Conservation (phyloP, 2,797 vertebrate genomes). For the Mallotus villosus region DNA sequence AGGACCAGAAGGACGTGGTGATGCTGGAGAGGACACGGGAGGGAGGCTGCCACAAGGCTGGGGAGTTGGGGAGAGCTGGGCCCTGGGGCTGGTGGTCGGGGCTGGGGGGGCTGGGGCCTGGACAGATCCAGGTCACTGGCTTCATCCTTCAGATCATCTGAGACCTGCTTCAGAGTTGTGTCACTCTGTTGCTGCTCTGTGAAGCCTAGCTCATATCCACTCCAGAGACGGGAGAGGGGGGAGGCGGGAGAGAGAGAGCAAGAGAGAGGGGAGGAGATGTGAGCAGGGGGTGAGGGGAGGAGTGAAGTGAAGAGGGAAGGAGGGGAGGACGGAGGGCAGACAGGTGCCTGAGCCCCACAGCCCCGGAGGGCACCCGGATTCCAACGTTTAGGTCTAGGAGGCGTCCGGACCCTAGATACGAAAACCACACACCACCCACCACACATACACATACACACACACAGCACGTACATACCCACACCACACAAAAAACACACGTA, state of each 20-base stretch:
- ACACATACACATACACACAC: too few relatives aligned
- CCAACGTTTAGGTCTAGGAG: conserved; percentile 21
- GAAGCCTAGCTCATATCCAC: conserved; percentile 38
- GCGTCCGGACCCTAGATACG: too few relatives aligned
- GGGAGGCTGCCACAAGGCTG: not conserved
- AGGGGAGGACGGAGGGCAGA: conserved; percentile 31
- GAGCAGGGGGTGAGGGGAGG: conserved; percentile 1
- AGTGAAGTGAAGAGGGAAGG: not conserved
- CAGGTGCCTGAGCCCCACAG: conserved; percentile 48
- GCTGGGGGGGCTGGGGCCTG: not conserved
- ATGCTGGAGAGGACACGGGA: not conserved
- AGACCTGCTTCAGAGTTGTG: conserved; percentile 32
- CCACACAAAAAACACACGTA: too few relatives aligned
- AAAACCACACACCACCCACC: too few relatives aligned
- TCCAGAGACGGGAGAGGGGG: conserved; percentile 9
- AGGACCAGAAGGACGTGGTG: not conserved
- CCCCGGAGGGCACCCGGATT: conserved; percentile 14
- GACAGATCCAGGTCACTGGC: conserved; percentile 58
- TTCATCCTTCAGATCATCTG: conserved; percentile 35
- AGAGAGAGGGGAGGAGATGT: conserved; percentile 10
- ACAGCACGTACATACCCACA: too few relatives aligned
- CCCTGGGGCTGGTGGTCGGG: not conserved
- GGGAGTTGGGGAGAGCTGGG: not conserved
- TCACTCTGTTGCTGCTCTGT: conserved; percentile 13
- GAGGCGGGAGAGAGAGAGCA: not conserved